Conservation (phyloP, 2,888 invertebrate species). For the Eristalinus aeneus region DNA sequence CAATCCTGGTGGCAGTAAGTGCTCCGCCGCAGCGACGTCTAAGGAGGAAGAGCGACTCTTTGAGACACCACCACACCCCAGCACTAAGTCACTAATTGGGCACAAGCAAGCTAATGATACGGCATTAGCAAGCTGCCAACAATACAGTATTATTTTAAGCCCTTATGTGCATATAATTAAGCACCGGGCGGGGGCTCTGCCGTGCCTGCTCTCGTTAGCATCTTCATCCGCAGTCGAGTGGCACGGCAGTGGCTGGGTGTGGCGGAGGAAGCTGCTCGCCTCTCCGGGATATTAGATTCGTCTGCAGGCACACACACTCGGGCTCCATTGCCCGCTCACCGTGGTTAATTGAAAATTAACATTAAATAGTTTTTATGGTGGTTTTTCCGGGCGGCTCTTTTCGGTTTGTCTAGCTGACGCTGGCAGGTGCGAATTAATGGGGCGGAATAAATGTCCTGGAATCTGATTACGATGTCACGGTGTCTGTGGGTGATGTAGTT, state of each 20-base stretch:
- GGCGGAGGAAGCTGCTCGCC: not conserved
- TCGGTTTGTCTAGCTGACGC: not conserved
- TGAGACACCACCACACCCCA: not conserved
- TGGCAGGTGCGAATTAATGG: constrained; percentile 55
- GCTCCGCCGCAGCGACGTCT: not conserved
- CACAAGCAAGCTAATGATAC: constrained; percentile 58
- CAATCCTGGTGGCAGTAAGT: not conserved
- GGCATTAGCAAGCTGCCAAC: constrained; percentile 42
- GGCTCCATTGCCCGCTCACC: not conserved
- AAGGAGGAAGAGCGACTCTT: not conserved
- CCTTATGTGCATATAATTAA: constrained; percentile 51
- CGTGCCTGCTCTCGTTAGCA: constrained; percentile 5
- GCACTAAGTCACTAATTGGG: constrained; percentile 54
- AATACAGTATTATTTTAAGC: constrained; percentile 32
- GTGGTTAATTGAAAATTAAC: constrained; percentile 61
- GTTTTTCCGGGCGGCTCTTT: not conserved
- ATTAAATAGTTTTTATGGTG: constrained; percentile 48
- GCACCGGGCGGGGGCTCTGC: not conserved
- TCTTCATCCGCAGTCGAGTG: constrained; percentile 30
- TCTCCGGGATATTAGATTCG: constrained; percentile 5
- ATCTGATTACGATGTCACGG: constrained; percentile 45
- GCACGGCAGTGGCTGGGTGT: not conserved
- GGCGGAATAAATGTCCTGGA: constrained; percentile 39
- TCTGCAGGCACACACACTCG: constrained; percentile 6
- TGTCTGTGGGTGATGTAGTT: constrained; percentile 15